A percentile compares a stretch with the other conserved stretches of the same genome.
Conservation (phyloP, 2,888 invertebrate species). For the Girardia tigrina region DNA sequence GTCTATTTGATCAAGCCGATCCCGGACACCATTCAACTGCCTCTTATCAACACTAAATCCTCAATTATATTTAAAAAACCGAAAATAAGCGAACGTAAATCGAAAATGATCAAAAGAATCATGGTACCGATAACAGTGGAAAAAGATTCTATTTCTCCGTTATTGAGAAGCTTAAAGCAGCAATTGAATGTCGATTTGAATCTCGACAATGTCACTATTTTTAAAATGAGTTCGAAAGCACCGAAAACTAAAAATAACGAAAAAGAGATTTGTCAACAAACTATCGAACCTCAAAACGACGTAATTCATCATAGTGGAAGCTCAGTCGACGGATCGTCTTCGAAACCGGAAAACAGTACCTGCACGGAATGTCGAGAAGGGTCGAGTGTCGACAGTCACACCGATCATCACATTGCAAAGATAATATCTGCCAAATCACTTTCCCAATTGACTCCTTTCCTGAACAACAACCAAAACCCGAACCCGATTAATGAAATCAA, state of each 20-base stretch:
- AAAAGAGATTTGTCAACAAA: neutral
- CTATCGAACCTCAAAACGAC: neutral
- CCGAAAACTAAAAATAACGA: neutral
- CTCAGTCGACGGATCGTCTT: neutral
- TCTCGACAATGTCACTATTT: neutral
- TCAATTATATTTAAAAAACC: neutral
- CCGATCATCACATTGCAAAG: neutral
- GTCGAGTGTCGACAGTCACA: neutral
- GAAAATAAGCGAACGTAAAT: neutral
- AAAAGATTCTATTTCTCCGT: neutral
- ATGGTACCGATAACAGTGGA: neutral
- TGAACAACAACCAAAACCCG: neutral
- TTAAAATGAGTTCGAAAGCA: neutral
- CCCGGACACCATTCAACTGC: neutral
- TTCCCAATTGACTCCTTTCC: neutral
- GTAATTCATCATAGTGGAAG: too few species aligned
- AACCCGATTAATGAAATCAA: too few species aligned
- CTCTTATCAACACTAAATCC: neutral
- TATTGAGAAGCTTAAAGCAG: neutral
- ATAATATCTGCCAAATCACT: neutral
- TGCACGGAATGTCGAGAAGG: neutral
- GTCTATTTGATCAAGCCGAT: neutral
- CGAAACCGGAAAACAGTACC: neutral
- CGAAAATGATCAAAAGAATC: constrained; percentile 5
- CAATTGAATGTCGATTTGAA: constrained; percentile 8